A percentile compares a stretch with the other conserved stretches of the same genome.
Conservation (phyloP, 1,140 invertebrate species). For the Plodia interpunctella region DNA sequence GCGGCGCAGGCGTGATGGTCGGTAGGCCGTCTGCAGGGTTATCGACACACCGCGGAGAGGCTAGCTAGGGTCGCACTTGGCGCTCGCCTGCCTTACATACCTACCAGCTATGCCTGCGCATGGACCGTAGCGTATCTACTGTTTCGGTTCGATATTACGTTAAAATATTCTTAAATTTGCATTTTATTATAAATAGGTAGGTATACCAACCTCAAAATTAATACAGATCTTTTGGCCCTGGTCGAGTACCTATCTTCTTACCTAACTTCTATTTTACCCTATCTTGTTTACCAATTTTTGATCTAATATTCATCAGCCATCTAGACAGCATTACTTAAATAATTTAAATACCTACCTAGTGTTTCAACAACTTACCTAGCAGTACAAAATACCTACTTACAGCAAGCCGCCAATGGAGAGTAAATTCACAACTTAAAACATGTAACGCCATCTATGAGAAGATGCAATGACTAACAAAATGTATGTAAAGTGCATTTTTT, state of each 20-base stretch:
- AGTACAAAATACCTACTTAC: no score
- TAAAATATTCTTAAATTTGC: slow-evolving; percentile 8
- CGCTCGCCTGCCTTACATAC: slow-evolving; percentile 18
- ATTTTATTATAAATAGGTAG: not conserved
- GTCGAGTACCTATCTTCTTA: no score
- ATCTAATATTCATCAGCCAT: no score
- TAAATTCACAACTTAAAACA: not conserved
- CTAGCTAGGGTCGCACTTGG: slow-evolving; percentile 60
- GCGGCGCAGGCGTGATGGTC: slow-evolving; percentile 56
- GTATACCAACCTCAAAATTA: not conserved
- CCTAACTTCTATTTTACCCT: no score
- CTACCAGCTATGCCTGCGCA: slow-evolving; percentile 32
- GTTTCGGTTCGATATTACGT: slow-evolving; percentile 49
- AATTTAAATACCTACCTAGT: no score
- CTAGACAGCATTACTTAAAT: no score
- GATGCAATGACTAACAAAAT: not conserved
- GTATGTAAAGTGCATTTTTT: not conserved
- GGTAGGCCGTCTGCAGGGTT: slow-evolving; percentile 66
- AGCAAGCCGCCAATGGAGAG: no score
- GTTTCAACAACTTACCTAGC: no score
- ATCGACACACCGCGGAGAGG: slow-evolving; percentile 66
- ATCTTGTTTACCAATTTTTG: no score
- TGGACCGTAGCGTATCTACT: slow-evolving; percentile 48
- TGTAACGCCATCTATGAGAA: not conserved
- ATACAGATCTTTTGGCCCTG: no score